phyloP scores from a whole-genome alignment of 2,113 vertebrate species.

The Podocnemis expansa region DNA sequence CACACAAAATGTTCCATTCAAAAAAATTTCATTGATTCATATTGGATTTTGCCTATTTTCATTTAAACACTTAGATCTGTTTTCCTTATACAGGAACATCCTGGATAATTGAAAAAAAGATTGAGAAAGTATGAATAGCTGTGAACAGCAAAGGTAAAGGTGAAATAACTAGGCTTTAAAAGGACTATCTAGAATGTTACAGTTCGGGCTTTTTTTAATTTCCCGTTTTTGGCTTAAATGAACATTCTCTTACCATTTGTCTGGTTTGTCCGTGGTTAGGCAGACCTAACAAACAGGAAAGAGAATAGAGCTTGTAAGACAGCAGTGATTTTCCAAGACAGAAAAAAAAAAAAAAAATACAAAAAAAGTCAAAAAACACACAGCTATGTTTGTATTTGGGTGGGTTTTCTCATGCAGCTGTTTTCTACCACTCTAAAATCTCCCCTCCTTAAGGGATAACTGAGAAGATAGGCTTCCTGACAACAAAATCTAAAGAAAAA shows the following conservation, averaged over 20 bases:
- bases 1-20: constrained; percentile 32
- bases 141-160: constrained; percentile 62
- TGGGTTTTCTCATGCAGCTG: constrained; percentile 44
- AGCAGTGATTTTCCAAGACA: constrained; percentile 71
- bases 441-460: neutral
- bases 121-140: constrained; percentile 38
- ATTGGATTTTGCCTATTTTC: neutral
- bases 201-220: constrained; percentile 24
- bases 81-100: neutral
- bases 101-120: neutral
- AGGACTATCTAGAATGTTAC: constrained; percentile 58
- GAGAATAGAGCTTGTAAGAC: constrained; percentile 74
- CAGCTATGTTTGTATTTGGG: constrained; percentile 59
- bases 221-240: constrained; percentile 68
- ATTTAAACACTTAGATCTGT: neutral
- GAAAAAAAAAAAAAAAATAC: constrained; percentile 48
- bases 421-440: constrained; percentile 32
- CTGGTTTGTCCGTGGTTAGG: constrained; percentile 87
- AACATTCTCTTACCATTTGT: constrained; percentile 86
- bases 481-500: neutral
- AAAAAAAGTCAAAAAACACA: constrained; percentile 67
- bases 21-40: neutral
- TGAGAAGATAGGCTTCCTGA: constrained; percentile 15
- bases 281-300: constrained; percentile 83
- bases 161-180: constrained; percentile 41